Evolutionary conservation across 2,888 invertebrate genomes (phyloP).

Genomic region (Antheraea assamensis): DNA sequence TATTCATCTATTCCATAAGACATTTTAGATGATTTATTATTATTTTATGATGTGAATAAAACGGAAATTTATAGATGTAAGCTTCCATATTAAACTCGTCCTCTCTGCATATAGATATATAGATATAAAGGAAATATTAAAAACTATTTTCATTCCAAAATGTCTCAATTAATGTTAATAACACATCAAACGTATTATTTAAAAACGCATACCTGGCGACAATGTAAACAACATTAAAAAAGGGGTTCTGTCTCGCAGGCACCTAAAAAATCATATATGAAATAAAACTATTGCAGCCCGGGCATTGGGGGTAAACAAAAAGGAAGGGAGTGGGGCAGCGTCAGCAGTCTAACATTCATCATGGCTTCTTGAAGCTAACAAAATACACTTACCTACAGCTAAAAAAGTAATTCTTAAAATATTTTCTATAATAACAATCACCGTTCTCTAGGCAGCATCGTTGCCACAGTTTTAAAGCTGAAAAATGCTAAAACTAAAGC

Average conservation of each 20-base stretch:
- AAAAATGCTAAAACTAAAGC: constrained; percentile 36
- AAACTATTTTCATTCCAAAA: constrained; percentile 35
- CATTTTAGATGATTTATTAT: constrained; percentile 34
- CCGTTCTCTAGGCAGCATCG: constrained; percentile 72
- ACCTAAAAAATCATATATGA: constrained; percentile 79
- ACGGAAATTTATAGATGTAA: background rate
- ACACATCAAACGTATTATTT: constrained; percentile 64
- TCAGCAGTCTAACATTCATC: constrained; percentile 81
- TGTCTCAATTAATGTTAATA: constrained; percentile 41
- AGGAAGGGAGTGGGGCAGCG: constrained; percentile 71
- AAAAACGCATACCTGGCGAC: constrained; percentile 82
- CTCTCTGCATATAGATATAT: background rate
- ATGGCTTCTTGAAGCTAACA: constrained; percentile 81
- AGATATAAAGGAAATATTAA: background rate
- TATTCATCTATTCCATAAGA: constrained; percentile 24
- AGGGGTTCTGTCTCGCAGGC: constrained; percentile 80
- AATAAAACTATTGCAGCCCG: constrained; percentile 78
- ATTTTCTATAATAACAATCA: constrained; percentile 65
- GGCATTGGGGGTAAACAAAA: constrained; percentile 72
- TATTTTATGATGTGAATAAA: background rate
- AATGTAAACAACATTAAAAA: constrained; percentile 82
- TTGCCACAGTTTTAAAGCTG: constrained; percentile 43
- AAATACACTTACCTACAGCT: constrained; percentile 81
- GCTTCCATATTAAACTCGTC: background rate
- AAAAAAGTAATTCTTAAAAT: constrained; percentile 69